A percentile compares a stretch with the other conserved stretches of the same genome.
These are phyloP conservation scores for Dorcus hopei DNA, from an alignment of 2,888 invertebrate genomes.

Conservation along the genomic window DNA sequence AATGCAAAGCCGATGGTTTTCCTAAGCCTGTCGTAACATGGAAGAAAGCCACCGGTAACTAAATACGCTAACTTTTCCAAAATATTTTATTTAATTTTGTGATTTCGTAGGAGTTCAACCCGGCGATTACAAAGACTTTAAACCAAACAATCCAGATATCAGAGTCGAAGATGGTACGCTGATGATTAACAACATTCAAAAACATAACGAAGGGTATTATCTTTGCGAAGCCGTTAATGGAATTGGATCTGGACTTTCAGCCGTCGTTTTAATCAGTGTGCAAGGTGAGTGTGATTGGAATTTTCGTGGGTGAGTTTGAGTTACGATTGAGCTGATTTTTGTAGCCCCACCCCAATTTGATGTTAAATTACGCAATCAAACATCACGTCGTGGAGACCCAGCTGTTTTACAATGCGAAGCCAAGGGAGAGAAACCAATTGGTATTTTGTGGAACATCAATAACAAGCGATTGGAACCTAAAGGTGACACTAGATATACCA, in stretches of 20 bases:
- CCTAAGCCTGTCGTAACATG: constrained; percentile 91
- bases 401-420: constrained; percentile 90
- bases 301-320: not conserved
- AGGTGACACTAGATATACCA: constrained; percentile 83
- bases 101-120: constrained; percentile 73
- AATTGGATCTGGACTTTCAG: constrained; percentile 91
- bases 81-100: constrained; percentile 3
- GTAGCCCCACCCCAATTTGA: constrained; percentile 90
- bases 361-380: constrained; percentile 87
- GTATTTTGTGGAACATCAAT: constrained; percentile 93
- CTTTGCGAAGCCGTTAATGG: constrained; percentile 95
- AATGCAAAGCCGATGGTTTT: constrained; percentile 95
- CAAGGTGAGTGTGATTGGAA: constrained; percentile 63
- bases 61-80: not conserved
- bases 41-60: constrained; percentile 90
- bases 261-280: constrained; percentile 89
- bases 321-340: not conserved
- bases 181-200: constrained; percentile 84
- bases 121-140: constrained; percentile 90
- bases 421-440: constrained; percentile 92
- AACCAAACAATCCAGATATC: constrained; percentile 85
- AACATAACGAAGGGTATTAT: constrained; percentile 92
- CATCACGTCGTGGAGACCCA: constrained; percentile 85
- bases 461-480: constrained; percentile 88
- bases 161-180: constrained; percentile 93